Evolutionary conservation across 2,888 invertebrate species (phyloP).

Genomic region (Azorinus chamasolen): DNA sequence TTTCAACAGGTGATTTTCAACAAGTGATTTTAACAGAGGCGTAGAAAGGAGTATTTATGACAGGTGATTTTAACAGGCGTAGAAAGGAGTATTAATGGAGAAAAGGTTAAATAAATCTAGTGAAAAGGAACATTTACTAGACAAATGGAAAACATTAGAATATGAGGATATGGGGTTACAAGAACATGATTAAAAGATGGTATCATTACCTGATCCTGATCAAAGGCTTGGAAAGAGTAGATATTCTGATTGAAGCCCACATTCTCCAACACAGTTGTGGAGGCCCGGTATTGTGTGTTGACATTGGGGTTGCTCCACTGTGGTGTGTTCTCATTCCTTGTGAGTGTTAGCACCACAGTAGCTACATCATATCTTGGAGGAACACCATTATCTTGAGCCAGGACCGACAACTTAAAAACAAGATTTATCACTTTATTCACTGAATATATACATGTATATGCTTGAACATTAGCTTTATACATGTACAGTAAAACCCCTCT

Average conservation of each 20-base stretch:
- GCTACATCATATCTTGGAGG: conserved; percentile 69
- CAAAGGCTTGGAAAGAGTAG: conserved; percentile 71
- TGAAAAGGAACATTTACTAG: no score
- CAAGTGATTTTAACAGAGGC: no score
- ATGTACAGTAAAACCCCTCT: no score
- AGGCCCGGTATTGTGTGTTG: conserved; percentile 43
- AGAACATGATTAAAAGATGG: no score
- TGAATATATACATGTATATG: not conserved
- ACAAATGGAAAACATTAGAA: no score
- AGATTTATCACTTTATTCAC: no score
- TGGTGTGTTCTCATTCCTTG: conserved; percentile 77
- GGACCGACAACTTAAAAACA: conserved; percentile 70
- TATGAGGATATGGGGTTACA: no score
- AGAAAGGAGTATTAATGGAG: no score
- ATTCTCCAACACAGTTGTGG: conserved; percentile 72
- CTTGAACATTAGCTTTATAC: not conserved
- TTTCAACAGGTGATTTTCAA: no score
- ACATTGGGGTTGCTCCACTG: conserved; percentile 66
- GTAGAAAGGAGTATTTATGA: no score
- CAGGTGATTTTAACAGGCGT: no score
- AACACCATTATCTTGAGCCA: conserved; percentile 77
- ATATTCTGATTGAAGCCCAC: conserved; percentile 69
- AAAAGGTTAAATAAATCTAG: no score
- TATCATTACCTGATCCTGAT: conserved; percentile 77
- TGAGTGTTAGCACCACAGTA: conserved; percentile 71